A percentile compares a stretch with the other conserved stretches of the same genome.
phyloP scores from a whole-genome alignment of 2,888 invertebrate genomes.

The Bimastos eiseni region DNA sequence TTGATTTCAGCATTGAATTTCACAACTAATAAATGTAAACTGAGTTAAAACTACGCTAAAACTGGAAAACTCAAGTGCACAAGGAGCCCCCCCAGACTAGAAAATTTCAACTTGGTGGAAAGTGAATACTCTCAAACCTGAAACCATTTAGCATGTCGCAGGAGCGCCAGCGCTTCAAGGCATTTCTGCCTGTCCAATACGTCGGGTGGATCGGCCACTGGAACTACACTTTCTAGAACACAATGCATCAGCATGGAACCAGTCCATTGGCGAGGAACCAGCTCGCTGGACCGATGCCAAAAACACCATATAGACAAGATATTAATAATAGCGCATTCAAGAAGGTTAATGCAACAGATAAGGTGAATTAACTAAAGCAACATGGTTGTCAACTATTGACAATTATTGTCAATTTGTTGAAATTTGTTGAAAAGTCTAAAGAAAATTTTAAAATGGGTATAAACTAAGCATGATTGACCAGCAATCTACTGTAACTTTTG shows the following conservation, averaged over 20 bases:
- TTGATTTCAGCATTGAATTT: background rate
- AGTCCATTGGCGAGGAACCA: conserved; percentile 3
- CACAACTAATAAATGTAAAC: background rate
- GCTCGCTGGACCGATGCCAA: background rate
- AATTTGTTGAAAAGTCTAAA: background rate
- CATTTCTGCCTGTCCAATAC: conserved; percentile 21
- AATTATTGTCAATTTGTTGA: background rate
- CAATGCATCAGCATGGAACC: conserved; percentile 40
- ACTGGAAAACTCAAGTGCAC: conserved; percentile 17
- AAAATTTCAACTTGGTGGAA: conserved; percentile 17
- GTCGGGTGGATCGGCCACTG: conserved; percentile 69
- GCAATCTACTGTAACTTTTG: background rate
- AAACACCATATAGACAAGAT: conserved; percentile 17
- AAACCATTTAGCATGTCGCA: conserved; percentile 32
- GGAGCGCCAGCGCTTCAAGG: conserved; percentile 21
- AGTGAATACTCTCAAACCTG: conserved; percentile 64
- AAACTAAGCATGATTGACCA: background rate
- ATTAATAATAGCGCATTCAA: conserved; percentile 25
- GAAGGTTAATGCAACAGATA: conserved; percentile 22
- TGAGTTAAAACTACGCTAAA: conserved; percentile 47
- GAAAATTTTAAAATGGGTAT: background rate
- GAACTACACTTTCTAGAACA: conserved; percentile 65
- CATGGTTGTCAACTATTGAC: background rate
- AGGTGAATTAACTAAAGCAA: conserved; percentile 9
- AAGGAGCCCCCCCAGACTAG: background rate